phyloP scores from a whole-genome alignment of 1,140 invertebrate species.

The Nasonia giraulti region DNA sequence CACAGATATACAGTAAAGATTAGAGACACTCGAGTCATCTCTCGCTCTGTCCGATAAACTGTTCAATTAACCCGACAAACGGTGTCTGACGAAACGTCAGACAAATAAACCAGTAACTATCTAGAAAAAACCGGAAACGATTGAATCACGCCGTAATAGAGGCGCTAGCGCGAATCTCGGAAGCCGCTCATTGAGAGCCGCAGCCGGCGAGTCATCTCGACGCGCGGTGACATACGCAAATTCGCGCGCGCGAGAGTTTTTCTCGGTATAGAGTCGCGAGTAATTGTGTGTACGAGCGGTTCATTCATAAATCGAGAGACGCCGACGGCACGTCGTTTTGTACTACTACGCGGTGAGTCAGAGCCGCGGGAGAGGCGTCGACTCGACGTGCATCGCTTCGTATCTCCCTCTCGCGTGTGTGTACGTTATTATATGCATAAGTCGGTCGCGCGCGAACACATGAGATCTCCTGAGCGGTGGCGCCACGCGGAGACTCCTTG shows the following conservation, averaged over 20 bases:
- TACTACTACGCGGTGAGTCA: slow-evolving; percentile 51
- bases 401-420: neutral
- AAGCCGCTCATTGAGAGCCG: slow-evolving; percentile 15
- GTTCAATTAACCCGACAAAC: neutral
- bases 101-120: neutral
- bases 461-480: too few species aligned
- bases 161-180: slow-evolving; percentile 35
- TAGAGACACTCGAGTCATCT: too few species aligned
- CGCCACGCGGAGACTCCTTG: neutral
- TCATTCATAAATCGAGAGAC: slow-evolving; percentile 70
- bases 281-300: slow-evolving; percentile 59
- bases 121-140: slow-evolving; percentile 17
- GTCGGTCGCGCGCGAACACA: too few species aligned
- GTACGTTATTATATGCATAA: too few species aligned
- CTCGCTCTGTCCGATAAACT: neutral
- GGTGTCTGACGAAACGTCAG: neutral
- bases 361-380: slow-evolving; percentile 61
- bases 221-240: slow-evolving; percentile 30
- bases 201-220: slow-evolving; percentile 20
- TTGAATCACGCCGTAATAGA: slow-evolving; percentile 21
- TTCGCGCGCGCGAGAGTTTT: slow-evolving; percentile 4
- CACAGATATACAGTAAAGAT: too few species aligned
- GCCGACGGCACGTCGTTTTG: neutral
- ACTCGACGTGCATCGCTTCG: too few species aligned
- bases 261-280: slow-evolving; percentile 17